Percentiles rank a stretch among this genome's conserved stretches.
phyloP scores from a whole-genome alignment of 2,113 vertebrate genomes.

The Platysternon megacephalum region DNA sequence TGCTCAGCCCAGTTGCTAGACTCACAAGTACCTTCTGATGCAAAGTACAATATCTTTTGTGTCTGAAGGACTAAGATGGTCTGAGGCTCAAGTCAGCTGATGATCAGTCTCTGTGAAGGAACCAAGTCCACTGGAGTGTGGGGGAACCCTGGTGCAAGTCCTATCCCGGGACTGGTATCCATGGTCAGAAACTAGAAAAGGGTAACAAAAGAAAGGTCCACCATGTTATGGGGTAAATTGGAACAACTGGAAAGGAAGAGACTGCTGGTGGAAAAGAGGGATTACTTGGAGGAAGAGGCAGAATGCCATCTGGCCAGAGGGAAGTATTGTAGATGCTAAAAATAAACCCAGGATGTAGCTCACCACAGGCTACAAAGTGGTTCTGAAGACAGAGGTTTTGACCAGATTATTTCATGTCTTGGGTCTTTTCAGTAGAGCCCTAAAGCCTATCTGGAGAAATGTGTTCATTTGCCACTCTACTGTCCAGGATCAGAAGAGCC shows the following conservation, averaged over 20 bases:
- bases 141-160: not conserved
- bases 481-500: not conserved
- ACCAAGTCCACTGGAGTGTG: not conserved
- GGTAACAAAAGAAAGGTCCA: not conserved
- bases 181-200: not conserved
- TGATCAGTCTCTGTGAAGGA: not conserved
- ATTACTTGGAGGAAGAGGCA: not conserved
- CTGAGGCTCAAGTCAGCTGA: not conserved
- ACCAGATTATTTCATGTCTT: not conserved
- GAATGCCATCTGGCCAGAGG: not conserved
- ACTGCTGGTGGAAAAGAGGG: not conserved
- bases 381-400: not conserved
- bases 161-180: not conserved
- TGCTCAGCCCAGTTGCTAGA: not conserved
- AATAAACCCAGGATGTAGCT: not conserved
- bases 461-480: not conserved
- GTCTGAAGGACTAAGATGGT: not conserved
- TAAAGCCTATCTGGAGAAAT: not conserved
- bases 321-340: not conserved
- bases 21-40: too few relatives aligned
- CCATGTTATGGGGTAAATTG: not conserved
- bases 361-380: not conserved
- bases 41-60: not conserved
- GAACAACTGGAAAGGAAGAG: not conserved
- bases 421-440: not conserved